Conservation (phyloP, 37 sponge, comb jelly and placozoan species). For the Eunapius fragilis region DNA sequence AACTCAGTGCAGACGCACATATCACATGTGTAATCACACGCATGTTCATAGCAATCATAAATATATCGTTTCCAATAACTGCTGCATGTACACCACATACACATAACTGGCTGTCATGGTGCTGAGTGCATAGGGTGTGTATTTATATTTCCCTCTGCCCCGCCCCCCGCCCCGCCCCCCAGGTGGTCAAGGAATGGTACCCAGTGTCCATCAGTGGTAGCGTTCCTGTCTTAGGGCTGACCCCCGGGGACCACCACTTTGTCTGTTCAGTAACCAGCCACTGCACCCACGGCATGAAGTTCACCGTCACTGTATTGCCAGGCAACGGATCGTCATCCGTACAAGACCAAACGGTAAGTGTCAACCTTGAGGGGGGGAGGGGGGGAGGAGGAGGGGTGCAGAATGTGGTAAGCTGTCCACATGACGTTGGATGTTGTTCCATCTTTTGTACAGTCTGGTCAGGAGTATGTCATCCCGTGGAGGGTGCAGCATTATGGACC, state of each 20-base stretch:
- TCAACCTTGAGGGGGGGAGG: not conserved
- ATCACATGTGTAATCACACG: too few species aligned
- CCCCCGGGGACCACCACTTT: conserved; percentile 73
- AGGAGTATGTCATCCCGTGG: conserved; percentile 50
- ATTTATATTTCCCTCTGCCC: too few species aligned
- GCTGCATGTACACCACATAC: too few species aligned
- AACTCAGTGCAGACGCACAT: too few species aligned
- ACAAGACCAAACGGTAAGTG: not conserved
- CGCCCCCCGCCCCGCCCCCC: too few species aligned
- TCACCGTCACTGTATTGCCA: conserved; percentile 59
- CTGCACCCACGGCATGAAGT: conserved; percentile 71
- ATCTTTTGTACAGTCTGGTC: not conserved
- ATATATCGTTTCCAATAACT: too few species aligned
- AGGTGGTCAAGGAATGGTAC: conserved; percentile 56
- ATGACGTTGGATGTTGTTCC: too few species aligned
- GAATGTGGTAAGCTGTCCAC: too few species aligned
- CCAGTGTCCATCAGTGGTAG: conserved; percentile 37
- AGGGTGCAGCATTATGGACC: conserved; percentile 56
- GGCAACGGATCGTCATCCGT: not conserved
- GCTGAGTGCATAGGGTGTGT: too few species aligned
- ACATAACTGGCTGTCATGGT: too few species aligned
- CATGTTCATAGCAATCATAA: too few species aligned
- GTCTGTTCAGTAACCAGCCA: conserved; percentile 72
- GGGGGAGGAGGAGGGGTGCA: not conserved
- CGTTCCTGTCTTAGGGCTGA: conserved; percentile 56